phyloP scores from a whole-genome alignment of 1,140 invertebrate genomes.

The Zaprionus ornatus region DNA sequence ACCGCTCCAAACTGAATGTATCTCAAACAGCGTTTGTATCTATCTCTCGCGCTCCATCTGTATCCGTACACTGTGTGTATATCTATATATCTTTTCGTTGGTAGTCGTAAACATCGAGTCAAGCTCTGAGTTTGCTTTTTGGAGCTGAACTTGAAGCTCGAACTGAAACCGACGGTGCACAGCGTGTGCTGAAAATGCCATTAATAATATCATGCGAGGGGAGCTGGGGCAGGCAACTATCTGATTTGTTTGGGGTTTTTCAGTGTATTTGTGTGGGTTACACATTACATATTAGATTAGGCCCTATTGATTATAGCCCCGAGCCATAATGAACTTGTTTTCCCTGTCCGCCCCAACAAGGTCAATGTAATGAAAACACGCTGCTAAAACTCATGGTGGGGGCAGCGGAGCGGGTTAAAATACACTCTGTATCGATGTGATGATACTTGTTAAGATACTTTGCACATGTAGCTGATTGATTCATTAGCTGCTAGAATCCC shows the following conservation, averaged over 20 bases:
- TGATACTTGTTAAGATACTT: slow-evolving; percentile 25
- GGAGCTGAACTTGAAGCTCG: slow-evolving; percentile 33
- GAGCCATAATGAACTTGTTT: slow-evolving; percentile 57
- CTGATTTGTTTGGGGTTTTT: slow-evolving; percentile 24
- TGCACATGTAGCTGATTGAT: slow-evolving; percentile 41
- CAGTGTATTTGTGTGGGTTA: slow-evolving; percentile 35
- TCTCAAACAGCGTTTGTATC: not conserved
- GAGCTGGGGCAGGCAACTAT: not conserved
- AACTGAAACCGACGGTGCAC: slow-evolving; percentile 35
- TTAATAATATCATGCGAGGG: slow-evolving; percentile 40
- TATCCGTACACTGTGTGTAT: not conserved
- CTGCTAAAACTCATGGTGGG: not conserved
- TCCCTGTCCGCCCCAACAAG: slow-evolving; percentile 13
- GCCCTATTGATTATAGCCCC: slow-evolving; percentile 45
- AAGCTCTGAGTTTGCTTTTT: slow-evolving; percentile 33
- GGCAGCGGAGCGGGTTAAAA: not conserved
- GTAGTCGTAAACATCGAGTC: slow-evolving; percentile 9
- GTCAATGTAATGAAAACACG: slow-evolving; percentile 34
- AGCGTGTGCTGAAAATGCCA: slow-evolving; percentile 47
- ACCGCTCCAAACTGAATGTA: slow-evolving; percentile 10
- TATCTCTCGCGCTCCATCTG: not conserved
- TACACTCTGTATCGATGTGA: not conserved
- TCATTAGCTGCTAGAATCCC: slow-evolving; percentile 28
- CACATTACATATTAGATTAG: slow-evolving; percentile 61
- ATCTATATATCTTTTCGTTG: slow-evolving; percentile 15